A percentile compares a stretch with the other conserved stretches of the same genome.
phyloP scores from a whole-genome alignment of 2,113 vertebrate genomes.

The Bagarius yarrelli region DNA sequence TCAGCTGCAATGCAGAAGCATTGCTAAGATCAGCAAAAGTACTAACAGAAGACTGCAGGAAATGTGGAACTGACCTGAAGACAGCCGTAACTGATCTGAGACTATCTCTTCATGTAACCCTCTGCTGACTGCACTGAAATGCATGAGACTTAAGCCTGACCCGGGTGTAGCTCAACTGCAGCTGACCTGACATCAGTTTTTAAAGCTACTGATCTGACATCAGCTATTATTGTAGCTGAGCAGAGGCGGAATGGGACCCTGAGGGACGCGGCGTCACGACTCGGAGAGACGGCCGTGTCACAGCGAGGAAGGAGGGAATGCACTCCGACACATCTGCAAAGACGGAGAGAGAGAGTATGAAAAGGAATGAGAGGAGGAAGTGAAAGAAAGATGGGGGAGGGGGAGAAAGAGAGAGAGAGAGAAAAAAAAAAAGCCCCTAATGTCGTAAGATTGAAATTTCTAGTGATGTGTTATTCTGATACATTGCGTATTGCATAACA shows the following conservation, averaged over 20 bases:
- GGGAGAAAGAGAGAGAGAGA: background rate
- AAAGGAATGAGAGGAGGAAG: background rate
- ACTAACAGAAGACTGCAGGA: background rate
- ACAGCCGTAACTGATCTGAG: slow-evolving; percentile 9
- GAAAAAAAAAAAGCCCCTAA: background rate
- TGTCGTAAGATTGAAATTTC: slow-evolving; percentile 40
- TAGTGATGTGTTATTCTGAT: slow-evolving; percentile 31
- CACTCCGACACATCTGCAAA: slow-evolving; percentile 44
- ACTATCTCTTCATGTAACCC: slow-evolving; percentile 16
- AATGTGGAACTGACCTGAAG: too few species aligned
- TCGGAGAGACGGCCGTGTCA: slow-evolving; percentile 46
- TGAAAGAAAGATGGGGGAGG: background rate
- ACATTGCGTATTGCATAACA: slow-evolving; percentile 21
- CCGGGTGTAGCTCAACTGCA: background rate
- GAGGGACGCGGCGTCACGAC: slow-evolving; percentile 51
- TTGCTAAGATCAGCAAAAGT: background rate
- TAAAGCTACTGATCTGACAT: slow-evolving; percentile 5
- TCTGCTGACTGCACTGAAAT: slow-evolving; percentile 9
- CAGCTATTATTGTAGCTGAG: background rate
- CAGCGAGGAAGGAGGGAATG: slow-evolving; percentile 15
- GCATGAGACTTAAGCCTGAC: background rate
- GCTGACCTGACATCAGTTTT: background rate
- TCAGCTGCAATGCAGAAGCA: background rate
- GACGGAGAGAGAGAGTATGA: slow-evolving; percentile 16
- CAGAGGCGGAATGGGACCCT: slow-evolving; percentile 35